Evolutionary conservation across 2,888 invertebrate species (phyloP).

Genomic region (Esperia sulphurella): DNA sequence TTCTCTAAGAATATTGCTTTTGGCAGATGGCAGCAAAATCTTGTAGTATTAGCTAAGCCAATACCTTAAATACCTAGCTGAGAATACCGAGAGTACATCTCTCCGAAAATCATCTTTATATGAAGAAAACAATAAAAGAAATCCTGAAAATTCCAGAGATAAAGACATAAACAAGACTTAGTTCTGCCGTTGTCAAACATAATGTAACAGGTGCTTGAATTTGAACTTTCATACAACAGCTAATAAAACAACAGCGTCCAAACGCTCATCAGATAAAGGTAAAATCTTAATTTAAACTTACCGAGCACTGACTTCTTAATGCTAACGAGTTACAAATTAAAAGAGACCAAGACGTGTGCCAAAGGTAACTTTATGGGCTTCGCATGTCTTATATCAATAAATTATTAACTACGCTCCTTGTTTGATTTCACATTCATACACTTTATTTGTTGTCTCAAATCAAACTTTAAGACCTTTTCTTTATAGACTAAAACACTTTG

Average conservation of each 20-base stretch:
- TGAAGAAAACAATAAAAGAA: too few relatives aligned
- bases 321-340: conserved; percentile 77
- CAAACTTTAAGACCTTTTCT: conserved; percentile 47
- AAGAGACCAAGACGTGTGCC: conserved; percentile 74
- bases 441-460: conserved; percentile 50
- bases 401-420: conserved; percentile 76
- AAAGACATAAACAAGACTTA: too few relatives aligned
- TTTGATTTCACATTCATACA: conserved; percentile 71
- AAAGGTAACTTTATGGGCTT: conserved; percentile 77
- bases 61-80: too few relatives aligned
- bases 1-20: too few relatives aligned
- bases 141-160: too few relatives aligned
- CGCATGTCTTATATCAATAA: conserved; percentile 79
- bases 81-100: too few relatives aligned
- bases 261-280: conserved; percentile 36
- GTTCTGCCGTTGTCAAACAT: too few relatives aligned
- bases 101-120: too few relatives aligned
- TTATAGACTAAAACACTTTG: conserved; percentile 55
- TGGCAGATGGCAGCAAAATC: too few relatives aligned
- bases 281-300: conserved; percentile 64
- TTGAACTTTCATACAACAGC: conserved; percentile 6
- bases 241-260: conserved; percentile 39
- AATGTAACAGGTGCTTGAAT: too few relatives aligned
- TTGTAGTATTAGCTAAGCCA: too few relatives aligned
- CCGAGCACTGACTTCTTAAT: conserved; percentile 47